Base-by-base conservation (phyloP, 1,140 invertebrate genomes). In the Geopemphigus sp. region DNA sequence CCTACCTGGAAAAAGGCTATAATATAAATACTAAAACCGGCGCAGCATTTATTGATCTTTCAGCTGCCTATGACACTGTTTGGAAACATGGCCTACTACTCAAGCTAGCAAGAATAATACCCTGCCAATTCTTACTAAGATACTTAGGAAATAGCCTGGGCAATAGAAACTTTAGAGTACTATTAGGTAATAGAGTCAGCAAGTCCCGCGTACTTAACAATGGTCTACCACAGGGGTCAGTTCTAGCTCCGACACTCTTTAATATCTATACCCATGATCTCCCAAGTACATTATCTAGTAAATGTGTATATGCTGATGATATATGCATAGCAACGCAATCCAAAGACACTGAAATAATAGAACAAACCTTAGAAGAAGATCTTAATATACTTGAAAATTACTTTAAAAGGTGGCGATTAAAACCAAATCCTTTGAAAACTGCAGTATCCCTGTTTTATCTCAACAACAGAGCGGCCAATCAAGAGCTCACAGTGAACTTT, bases 331-430 rank as follows among this genome's bases (percentile, higher is more conserved):
- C n/a, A n/a, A n/a, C n/a, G n/a, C n/a, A n/a, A n/a, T n/a, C n/a
- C n/a, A n/a, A n/a, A n/a, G n/a, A n/a, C n/a, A n/a, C n/a, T n/a
- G n/a, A n/a, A n/a, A n/a, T n/a, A n/a, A n/a, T n/a, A 45, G 19
- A 45, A 24, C 8, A 24, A 66, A 66, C 19, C 19, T 15, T 64
- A 64, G 32, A 29, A 45, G n/a, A n/a, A n/a, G n/a, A n/a, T n/a
- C n/a, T n/a, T n/a, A n/a, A n/a, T n/a, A n/a, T n/a, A n/a, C n/a
- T n/a, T n/a, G n/a, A n/a, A n/a, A n/a, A n/a, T n/a, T n/a, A n/a
- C n/a, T n/a, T n/a, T n/a, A n/a, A n/a, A n/a, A n/a, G n/a, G n/a
- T 81, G 73, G 72, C 6, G 39, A 47, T 17, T 81, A 68, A 80
- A 53, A 72, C 80, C 24, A 19, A 53, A 54, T 54, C 29, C 50